Evolutionary conservation across 2,888 invertebrate genomes (phyloP).

Genomic region (Lithosia quadra): DNA sequence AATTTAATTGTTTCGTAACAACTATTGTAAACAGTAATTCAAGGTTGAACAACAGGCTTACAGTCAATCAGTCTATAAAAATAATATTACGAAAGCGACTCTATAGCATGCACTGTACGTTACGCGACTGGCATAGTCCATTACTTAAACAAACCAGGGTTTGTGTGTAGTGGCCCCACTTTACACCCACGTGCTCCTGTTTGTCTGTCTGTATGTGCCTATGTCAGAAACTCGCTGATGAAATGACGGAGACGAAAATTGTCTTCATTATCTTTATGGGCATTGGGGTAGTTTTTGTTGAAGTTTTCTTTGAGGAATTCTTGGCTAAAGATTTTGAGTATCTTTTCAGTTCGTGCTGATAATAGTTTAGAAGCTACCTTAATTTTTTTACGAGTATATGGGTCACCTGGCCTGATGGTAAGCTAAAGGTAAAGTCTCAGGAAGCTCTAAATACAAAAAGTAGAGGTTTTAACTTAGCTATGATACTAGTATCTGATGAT

Average conservation of each 20-base stretch:
- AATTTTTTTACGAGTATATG: too few species aligned
- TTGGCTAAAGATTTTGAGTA: not conserved
- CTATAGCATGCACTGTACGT: constrained; percentile 47
- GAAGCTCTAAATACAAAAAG: too few species aligned
- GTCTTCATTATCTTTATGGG: constrained; percentile 53
- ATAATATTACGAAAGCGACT: constrained; percentile 35
- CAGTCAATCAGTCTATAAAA: not conserved
- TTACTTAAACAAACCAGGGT: constrained; percentile 82
- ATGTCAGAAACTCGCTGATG: constrained; percentile 38
- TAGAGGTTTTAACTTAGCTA: too few species aligned
- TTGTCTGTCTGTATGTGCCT: constrained; percentile 63
- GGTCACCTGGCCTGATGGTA: too few species aligned
- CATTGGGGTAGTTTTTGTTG: not conserved
- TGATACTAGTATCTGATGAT: too few species aligned
- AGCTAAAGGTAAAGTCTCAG: too few species aligned
- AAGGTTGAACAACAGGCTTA: not conserved
- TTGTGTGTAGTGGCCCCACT: constrained; percentile 76
- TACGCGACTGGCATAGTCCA: constrained; percentile 78
- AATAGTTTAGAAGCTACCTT: not conserved
- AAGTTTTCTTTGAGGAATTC: constrained; percentile 9
- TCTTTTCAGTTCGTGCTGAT: not conserved
- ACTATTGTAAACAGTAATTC: constrained; percentile 4
- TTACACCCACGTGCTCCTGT: constrained; percentile 76
- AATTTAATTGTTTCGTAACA: not conserved
- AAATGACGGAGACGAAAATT: constrained; percentile 45